Evolutionary conservation across 2,113 vertebrate species (phyloP), one percentile per base, ranked within the genome.

Genomic region (Glaucomys volans): DNA sequence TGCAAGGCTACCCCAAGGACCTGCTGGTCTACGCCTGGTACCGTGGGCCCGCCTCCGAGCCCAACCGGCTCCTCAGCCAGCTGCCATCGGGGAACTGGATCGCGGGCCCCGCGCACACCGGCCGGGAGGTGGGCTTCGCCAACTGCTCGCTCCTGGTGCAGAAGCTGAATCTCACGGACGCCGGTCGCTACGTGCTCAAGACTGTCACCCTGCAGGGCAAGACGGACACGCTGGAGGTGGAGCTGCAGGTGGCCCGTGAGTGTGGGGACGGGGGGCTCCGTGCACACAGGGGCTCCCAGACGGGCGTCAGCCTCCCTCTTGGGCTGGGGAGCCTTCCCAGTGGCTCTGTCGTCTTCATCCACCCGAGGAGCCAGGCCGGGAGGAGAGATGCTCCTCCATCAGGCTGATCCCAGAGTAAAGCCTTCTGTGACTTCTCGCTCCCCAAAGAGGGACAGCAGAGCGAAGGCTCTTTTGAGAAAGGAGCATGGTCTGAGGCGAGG

Each of bases 1-100:
- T 98, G 0, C 98, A 79, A 37, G 97, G 98, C 83, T 97, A 97
- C 92, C 98, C 98, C 95, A 96, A 94, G 94, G 98, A 98, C 54
- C 96, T 98, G 84, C 96, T 98, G 85, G 98, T 98, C 40, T 98
- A 98, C 0, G 98, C 98, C 91, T 98, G 98, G 98, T 98, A 98
- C 96, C 98, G 97, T 0, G 98, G 98, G 85, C 90, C 97, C 0
- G 97, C 95, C 71, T 95, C 97, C 0, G 98, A 98, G 86, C 98
- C 98, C 95, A 97, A 95, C 74, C 95, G 98, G 77, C 92, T 98
- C 50, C 97, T 98, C 75, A 98, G 98, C 90, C 98, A 98, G 8
- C 96, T 98, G 97, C 98, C 98, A 0, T 97, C 97, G 0, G 98
- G 98, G 76, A 98, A 92, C 95, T 98, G 98, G 98, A 98, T 98